Conservation (phyloP, 2,113 vertebrate genomes). For the Bubalus kerabau region DNA sequence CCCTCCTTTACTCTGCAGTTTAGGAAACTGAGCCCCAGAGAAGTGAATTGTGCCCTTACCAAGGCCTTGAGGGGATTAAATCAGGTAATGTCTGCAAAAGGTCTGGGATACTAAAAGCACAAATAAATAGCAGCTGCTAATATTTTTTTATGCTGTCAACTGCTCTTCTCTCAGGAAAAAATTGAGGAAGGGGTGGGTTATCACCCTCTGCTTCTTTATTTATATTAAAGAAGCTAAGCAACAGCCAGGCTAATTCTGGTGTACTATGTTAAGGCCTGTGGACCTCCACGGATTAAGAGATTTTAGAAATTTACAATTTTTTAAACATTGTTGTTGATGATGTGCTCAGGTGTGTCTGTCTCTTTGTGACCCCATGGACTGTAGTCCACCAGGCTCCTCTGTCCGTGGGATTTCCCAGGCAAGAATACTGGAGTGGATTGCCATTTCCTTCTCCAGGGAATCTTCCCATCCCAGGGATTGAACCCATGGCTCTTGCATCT, state of each 20-base stretch:
- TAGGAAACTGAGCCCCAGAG: background rate
- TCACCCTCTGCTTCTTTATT: background rate
- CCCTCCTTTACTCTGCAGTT: background rate
- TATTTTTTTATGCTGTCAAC: background rate
- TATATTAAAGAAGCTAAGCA: background rate
- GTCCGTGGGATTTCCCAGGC: background rate
- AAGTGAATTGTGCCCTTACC: background rate
- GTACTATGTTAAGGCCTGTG: background rate
- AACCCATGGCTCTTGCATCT: background rate
- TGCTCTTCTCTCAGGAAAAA: background rate
- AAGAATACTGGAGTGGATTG: background rate
- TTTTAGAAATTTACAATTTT: background rate
- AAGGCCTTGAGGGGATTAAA: background rate
- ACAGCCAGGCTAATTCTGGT: background rate
- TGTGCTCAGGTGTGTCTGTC: background rate
- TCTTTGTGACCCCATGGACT: background rate
- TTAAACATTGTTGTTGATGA: background rate
- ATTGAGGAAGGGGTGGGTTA: accelerated
- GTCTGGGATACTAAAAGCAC: background rate
- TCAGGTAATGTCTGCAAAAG: background rate
- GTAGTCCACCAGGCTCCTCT: background rate
- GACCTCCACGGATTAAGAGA: background rate
- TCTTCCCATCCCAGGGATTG: background rate
- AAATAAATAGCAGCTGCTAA: background rate
- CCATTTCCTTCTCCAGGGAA: background rate